Evolutionary conservation across 2,113 vertebrate species (phyloP), one percentile per base, ranked within the genome.

Genomic region (Plotosus lineatus): DNA sequence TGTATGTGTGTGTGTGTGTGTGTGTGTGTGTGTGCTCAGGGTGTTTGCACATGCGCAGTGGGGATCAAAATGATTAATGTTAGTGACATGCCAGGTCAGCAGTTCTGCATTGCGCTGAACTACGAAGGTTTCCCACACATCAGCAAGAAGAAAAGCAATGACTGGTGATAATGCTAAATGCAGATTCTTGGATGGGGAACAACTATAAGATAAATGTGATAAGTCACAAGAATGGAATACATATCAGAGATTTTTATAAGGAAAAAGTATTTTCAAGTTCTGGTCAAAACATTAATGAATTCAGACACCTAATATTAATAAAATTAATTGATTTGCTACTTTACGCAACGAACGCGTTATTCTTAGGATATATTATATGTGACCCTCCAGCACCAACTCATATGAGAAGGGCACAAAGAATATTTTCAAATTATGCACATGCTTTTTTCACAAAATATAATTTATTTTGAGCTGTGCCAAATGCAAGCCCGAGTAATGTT

Each of bases 51-150:
- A 14, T 23, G 1, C 19, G 23, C 48, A 21, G 23, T 40, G 38
- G 53, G 44, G 56, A 46, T 56, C 75, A 51, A 65, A 46, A 65
- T 77, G 76, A 86, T 86, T 79, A 75, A 86, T 82, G 60, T 72
- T n/a, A 81, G 55, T 1, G 10, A 61, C 78, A 75, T 79, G 72
- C 31, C 31, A 21, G 48, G 79, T 73, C 72, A 86, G 82, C 65
- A 75, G 44, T 69, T 80, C 80, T 46, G 53, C 63, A 82, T 12
- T 51, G 48, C 4, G 14, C 28, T 85, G 75, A 40, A 65, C 40
- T 80, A 28, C 84, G 44, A 83, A 74, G 17, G 44, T 71, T 79
- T 83, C 65, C 75, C 78, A 78, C 38, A 63, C 69, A 63, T 56
- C 60, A 71, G 72, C 48, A 61, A 66, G 40, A 51, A 74, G 7